Base-by-base conservation (phyloP, 2,113 vertebrate species). In the Melanotaenia duboulayi region DNA sequence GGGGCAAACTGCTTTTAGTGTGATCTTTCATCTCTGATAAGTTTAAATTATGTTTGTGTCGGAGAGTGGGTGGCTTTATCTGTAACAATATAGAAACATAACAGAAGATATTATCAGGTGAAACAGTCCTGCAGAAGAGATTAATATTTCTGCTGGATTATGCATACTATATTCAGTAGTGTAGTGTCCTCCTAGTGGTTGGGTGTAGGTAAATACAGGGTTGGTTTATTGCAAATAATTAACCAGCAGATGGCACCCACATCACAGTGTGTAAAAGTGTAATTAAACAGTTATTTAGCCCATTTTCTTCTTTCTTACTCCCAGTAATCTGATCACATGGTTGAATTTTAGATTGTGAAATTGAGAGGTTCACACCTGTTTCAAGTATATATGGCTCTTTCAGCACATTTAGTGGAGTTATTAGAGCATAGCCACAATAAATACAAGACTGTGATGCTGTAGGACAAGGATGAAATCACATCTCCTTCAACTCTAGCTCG, bases 161-260 rank as follows among this genome's bases (percentile, higher is more conserved):
- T 0, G 17, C 25, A 60, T 48, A 19, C 14, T 37, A 12, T 17
- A 50, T 60, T 13, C 7, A 54, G 35, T 4, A 68, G 78, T 70
- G 13, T n/a, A 24, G 65, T 25, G 16, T 52, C 71, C 88, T n/a
- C 62, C 87, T 75, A 58, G 72, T 83, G 85, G 82, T 51, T 1
- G 48, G 39, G 39, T 23, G 1, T 9, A 35, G 69, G 23, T 54
- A 17, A 25, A 19, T 25, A 62, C 9, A 13, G 23, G 20, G 10
- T 24, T 24, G 2, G 19, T 3, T 24, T 60, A 60, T 22, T 54
- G 52, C 32, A 66, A 14, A 59, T 4, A 37, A 65, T 10, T 24
- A 23, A 77, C 87, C 90, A 92, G 89, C 86, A 92, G 91, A 84
- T 89, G 91, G 90, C 88, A 59, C 37, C 51, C 40, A 81, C 37